Percentiles rank a stretch among this genome's conserved stretches.
phyloP scores from a whole-genome alignment of 1,140 invertebrate species.

The Hyles vespertilio region DNA sequence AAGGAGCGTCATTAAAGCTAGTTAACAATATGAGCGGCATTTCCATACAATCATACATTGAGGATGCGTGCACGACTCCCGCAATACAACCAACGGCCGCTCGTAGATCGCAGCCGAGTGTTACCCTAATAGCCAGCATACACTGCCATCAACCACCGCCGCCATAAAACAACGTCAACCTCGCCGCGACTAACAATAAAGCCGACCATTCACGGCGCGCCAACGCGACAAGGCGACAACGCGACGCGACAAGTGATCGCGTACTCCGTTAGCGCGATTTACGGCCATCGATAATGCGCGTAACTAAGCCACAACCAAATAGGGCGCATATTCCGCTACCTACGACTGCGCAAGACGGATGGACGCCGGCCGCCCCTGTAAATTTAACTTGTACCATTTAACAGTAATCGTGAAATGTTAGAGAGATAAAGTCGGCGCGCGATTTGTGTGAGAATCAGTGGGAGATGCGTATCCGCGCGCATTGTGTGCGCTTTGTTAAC shows the following conservation, averaged over 20 bases:
- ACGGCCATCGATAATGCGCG: constrained; percentile 22
- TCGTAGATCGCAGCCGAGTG: background rate
- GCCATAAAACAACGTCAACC: constrained; percentile 3
- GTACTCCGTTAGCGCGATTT: constrained; percentile 22
- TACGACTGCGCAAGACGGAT: constrained; percentile 14
- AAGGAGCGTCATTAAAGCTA: too few relatives aligned
- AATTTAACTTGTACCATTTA: constrained; percentile 16
- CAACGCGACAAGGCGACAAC: constrained; percentile 5
- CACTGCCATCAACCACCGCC: constrained; percentile 4
- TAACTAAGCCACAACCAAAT: constrained; percentile 19
- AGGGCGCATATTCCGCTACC: constrained; percentile 12
- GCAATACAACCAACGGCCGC: background rate
- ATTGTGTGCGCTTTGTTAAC: too few relatives aligned
- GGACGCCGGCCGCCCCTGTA: constrained; percentile 10
- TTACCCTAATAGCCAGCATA: background rate
- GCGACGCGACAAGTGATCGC: constrained; percentile 22
- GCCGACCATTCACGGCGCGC: constrained; percentile 14
- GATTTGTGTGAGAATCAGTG: constrained; percentile 22
- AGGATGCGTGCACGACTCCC: too few relatives aligned
- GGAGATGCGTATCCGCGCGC: background rate
- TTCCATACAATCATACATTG: too few relatives aligned
- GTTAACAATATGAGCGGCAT: too few relatives aligned
- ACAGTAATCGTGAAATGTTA: constrained; percentile 22
- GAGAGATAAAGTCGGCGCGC: constrained; percentile 3
- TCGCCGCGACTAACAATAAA: constrained; percentile 13